Base-by-base conservation (phyloP, 2,113 vertebrate genomes). In the Solea solea region DNA sequence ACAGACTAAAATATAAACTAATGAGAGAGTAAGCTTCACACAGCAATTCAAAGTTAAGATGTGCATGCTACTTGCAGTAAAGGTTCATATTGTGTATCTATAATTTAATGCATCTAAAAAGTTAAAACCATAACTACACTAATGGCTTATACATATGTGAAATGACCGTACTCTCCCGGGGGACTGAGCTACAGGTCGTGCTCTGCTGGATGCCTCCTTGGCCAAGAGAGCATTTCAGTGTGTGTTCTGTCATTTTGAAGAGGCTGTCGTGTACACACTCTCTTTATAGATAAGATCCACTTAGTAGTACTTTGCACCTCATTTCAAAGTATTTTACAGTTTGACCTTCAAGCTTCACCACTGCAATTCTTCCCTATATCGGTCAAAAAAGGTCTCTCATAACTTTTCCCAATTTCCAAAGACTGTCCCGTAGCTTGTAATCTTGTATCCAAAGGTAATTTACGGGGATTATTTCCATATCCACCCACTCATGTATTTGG, bases 381-480 rank as follows among this genome's bases (percentile, higher is more conserved):
- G 8, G 21, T 49, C 13, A 53, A 69, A 59, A 15, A 28, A 28
- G 27, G 8, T 42, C 9, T 72, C 11, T 34, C 8, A 12, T 10
- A 2, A 14, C 25, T 34, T 45, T 15, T n/a, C 40, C 2, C 41
- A 65, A 45, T 63, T 52, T 15, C 55, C 8, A 0, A 2, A 46
- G 41, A 54, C 46, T 2, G 52, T 70, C 64, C 62, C 54, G 28
- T 58, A 72, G 67, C 48, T 86, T 78, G 70, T 83, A 78, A 86
- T 88, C 74, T 80, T 80, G 64, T 71, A 81, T 76, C 59, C 74
- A 86, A 64, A 84, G 51, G 88, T 74, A 81, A 73, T 89, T 84
- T 81, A 52, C 11, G 11, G 72, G 67, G 83, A 78, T 91, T 83
- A 86, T 83, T 69, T 75, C 70, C 51, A 80, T 71, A 78, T 84